These are phyloP conservation scores for Chironomus tepperi DNA, from an alignment of 1,140 invertebrate genomes.

Conservation along the genomic window DNA sequence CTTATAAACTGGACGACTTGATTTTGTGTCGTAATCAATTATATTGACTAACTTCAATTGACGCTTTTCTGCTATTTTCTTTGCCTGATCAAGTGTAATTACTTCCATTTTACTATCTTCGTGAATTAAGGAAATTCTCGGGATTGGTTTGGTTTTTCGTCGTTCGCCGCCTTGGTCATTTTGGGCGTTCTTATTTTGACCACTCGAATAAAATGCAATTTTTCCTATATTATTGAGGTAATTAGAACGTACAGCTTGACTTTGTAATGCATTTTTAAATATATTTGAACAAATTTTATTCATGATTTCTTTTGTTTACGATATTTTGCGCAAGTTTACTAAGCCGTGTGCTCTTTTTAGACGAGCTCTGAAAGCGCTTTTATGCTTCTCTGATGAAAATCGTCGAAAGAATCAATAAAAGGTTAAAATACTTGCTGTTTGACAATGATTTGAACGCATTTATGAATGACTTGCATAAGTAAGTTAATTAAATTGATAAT, in stretches of 20 bases:
- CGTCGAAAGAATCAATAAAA: too few relatives aligned
- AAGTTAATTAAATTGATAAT: too few relatives aligned
- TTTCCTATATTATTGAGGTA: not conserved
- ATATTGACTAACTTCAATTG: conserved; percentile 53
- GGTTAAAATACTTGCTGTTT: too few relatives aligned
- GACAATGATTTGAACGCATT: too few relatives aligned
- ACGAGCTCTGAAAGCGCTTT: too few relatives aligned
- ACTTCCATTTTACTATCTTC: conserved; percentile 38
- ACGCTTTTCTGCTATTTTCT: conserved; percentile 45
- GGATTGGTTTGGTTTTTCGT: not conserved
- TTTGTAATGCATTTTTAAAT: not conserved
- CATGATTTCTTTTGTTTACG: conserved; percentile 15
- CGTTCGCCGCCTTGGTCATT: not conserved
- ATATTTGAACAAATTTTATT: not conserved
- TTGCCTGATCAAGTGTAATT: conserved; percentile 44
- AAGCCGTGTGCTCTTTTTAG: too few relatives aligned
- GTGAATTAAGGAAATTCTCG: conserved; percentile 40
- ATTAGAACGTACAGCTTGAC: not conserved
- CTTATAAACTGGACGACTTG: conserved; percentile 49
- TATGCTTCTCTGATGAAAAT: too few relatives aligned
- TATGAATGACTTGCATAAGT: too few relatives aligned
- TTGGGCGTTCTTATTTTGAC: not conserved
- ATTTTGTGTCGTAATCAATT: conserved; percentile 47
- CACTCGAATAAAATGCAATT: not conserved
- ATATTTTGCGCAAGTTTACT: not conserved